These are phyloP conservation scores for Sarcophaga carnaria DNA, from an alignment of 2,888 invertebrate genomes.

Conservation along the genomic window DNA sequence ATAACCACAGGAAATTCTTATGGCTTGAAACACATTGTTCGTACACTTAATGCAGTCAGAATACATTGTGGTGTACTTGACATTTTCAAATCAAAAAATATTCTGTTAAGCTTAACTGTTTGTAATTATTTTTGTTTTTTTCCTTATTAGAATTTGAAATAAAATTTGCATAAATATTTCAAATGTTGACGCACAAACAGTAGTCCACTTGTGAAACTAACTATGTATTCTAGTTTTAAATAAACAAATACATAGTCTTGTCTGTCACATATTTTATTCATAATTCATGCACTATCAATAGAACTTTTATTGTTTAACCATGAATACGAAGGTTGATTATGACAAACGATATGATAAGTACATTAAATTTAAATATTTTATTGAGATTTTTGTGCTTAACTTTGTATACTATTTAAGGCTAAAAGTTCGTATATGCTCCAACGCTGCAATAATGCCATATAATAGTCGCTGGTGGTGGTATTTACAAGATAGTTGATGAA, in stretches of 20 bases:
- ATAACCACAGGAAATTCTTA: too few relatives aligned
- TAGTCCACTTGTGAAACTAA: background rate
- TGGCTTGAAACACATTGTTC: too few relatives aligned
- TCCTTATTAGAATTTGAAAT: background rate
- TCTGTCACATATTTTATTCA: background rate
- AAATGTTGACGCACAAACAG: background rate
- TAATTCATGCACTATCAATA: background rate
- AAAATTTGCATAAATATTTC: constrained; percentile 16
- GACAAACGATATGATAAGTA: too few relatives aligned
- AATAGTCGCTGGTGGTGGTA: too few relatives aligned
- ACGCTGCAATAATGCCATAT: too few relatives aligned
- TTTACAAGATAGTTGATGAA: too few relatives aligned
- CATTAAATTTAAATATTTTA: too few relatives aligned
- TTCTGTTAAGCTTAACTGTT: background rate
- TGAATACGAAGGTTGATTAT: too few relatives aligned
- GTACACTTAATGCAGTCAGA: too few relatives aligned
- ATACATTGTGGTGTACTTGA: background rate
- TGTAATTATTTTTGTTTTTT: background rate
- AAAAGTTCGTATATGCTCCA: too few relatives aligned
- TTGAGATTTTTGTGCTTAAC: too few relatives aligned
- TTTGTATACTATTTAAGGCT: too few relatives aligned
- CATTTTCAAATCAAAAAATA: background rate
- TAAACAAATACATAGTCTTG: background rate
- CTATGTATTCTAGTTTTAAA: background rate
- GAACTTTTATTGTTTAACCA: background rate